These are phyloP conservation scores for Montipora efflorescens DNA, from an alignment of 64 coral and sea anemone species.

Conservation along the genomic window DNA sequence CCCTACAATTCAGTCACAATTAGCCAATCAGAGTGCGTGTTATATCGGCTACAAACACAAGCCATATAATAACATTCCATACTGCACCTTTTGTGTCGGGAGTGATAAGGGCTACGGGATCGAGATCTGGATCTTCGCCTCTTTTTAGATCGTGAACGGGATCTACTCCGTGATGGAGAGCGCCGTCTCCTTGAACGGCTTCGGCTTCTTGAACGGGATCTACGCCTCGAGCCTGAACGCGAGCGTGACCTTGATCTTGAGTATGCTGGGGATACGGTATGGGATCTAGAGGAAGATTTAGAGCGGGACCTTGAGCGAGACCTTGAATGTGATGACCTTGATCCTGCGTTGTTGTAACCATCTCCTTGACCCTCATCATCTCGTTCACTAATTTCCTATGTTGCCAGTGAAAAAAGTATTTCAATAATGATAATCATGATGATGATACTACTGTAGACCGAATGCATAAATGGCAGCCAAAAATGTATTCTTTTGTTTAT, in stretches of 20 bases:
- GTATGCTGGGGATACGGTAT: constrained; percentile 62
- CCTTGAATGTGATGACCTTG: constrained; percentile 47
- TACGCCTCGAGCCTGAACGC: constrained; percentile 76
- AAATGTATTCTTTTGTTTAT: too few relatives aligned
- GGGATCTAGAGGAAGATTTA: constrained; percentile 75
- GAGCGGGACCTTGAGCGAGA: constrained; percentile 84
- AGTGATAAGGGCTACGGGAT: constrained; percentile 92
- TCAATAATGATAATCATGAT: not conserved
- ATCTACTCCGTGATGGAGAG: constrained; percentile 77
- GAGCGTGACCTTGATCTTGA: constrained; percentile 71
- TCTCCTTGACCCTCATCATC: constrained; percentile 22
- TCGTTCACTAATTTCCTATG: constrained; percentile 35
- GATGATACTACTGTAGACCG: too few relatives aligned
- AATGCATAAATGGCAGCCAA: too few relatives aligned
- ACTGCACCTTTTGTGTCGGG: constrained; percentile 58
- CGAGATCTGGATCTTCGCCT: constrained; percentile 76
- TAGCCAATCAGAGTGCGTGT: too few relatives aligned
- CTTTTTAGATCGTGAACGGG: constrained; percentile 28
- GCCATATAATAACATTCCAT: not conserved
- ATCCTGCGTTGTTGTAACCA: constrained; percentile 14
- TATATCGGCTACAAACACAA: too few relatives aligned
- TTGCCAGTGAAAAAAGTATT: not conserved
- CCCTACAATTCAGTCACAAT: too few relatives aligned
- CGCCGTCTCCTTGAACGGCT: constrained; percentile 60
- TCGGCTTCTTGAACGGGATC: constrained; percentile 73